phyloP scores from a whole-genome alignment of 2,888 invertebrate genomes.

The Tryphoninae sp. region DNA sequence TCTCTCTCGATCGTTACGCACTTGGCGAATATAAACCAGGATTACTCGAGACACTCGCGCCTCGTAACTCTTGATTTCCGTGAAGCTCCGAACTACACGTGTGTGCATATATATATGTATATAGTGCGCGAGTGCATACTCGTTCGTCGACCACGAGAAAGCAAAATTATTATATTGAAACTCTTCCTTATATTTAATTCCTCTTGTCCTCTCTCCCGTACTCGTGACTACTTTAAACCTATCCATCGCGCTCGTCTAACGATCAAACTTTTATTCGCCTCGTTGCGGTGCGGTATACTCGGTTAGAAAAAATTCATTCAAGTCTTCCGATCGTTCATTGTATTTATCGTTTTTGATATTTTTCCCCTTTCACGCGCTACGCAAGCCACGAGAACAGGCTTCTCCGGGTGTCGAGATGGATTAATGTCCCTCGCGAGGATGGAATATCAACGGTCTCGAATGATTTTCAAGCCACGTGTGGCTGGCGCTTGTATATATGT shows the following conservation, averaged over 20 bases:
- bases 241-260: slow-evolving; percentile 22
- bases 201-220: neutral
- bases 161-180: slow-evolving; percentile 29
- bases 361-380: slow-evolving; percentile 4
- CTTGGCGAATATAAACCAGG: slow-evolving; percentile 75
- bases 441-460: slow-evolving; percentile 22
- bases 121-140: neutral
- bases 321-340: slow-evolving; percentile 40
- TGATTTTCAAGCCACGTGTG: slow-evolving; percentile 15
- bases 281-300: slow-evolving; percentile 23
- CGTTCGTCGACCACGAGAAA: slow-evolving; percentile 28
- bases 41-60: slow-evolving; percentile 73
- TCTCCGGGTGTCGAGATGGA: slow-evolving; percentile 47
- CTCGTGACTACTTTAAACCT: neutral
- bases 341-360: neutral
- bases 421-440: slow-evolving; percentile 38
- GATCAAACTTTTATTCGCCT: slow-evolving; percentile 54
- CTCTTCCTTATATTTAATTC: slow-evolving; percentile 14
- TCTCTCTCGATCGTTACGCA: slow-evolving; percentile 65
- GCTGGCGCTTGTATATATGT: slow-evolving; percentile 24
- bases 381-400: slow-evolving; percentile 21
- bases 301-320: slow-evolving; percentile 64
- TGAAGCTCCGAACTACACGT: slow-evolving; percentile 52
- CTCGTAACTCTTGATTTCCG: slow-evolving; percentile 72
- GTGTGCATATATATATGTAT: neutral